A percentile compares a stretch with the other conserved stretches of the same genome.
phyloP scores from a whole-genome alignment of 2,888 invertebrate species.

The Eumacrocentrus americanus region DNA sequence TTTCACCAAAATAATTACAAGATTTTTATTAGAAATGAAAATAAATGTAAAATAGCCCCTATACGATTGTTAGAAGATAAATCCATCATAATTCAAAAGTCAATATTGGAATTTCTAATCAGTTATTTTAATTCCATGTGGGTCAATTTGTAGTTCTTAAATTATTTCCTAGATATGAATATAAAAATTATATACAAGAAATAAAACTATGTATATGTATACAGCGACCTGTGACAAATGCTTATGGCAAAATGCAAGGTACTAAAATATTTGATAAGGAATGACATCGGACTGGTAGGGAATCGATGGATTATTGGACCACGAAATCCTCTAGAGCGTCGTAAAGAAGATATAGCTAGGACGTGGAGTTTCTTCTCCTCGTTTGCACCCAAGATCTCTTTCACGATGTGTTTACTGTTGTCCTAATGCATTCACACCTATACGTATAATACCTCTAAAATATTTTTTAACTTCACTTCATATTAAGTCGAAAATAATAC shows the following conservation, averaged over 20 bases:
- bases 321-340: conserved; percentile 39
- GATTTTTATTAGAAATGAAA: neutral
- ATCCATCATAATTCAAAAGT: neutral
- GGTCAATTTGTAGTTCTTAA: no score
- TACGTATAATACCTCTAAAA: no score
- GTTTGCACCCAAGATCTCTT: conserved; percentile 20
- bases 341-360: conserved; percentile 40
- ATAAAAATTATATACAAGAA: no score
- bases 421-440: conserved; percentile 2
- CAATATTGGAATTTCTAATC: neutral
- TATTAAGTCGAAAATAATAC: no score
- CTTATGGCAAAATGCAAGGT: conserved; percentile 6
- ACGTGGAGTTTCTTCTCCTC: conserved; percentile 32
- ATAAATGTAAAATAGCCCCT: neutral
- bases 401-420: conserved; percentile 38
- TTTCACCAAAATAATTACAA: neutral
- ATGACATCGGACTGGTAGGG: conserved; percentile 30
- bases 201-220: no score
- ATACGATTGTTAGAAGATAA: no score
- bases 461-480: no score
- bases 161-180: no score
- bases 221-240: no score
- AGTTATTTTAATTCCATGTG: no score
- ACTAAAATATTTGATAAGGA: conserved; percentile 38
- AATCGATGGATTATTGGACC: conserved; percentile 41